Evolutionary conservation across 2,888 invertebrate species (phyloP), one percentile per base, ranked within the genome.

Genomic region (Congeria kusceri): DNA sequence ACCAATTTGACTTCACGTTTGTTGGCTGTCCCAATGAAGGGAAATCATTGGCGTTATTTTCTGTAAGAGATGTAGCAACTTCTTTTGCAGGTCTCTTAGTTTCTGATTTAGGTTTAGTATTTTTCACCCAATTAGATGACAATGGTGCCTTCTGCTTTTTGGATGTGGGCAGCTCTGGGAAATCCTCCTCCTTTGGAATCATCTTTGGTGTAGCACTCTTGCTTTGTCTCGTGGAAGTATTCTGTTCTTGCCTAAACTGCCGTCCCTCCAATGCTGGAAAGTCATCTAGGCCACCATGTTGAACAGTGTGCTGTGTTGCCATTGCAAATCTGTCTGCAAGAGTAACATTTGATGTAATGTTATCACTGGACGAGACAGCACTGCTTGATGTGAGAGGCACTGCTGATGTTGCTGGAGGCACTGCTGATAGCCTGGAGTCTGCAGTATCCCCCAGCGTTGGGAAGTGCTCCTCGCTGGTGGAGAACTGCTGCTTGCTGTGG

Each of bases 281-380:
- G 63, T 89, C 89, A 29, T 86, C 84, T 13, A 80, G 39, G 64
- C 69, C 72, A 20, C 89, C 89, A 62, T 88, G 87, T 27, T 89
- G 86, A 4, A 93, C 91, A 32, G 92, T 92, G 78, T 91, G 89
- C 28, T 91, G 88, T 68, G 91, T 90, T 20, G 87, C 86, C 29
- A 89, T 86, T 7, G 93, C 93, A 44, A 93, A 69, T 58, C 89
- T 90, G 58, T 91, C 89, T 15, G 93, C 93, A 15, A 83, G 59
- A 7, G 83, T 77, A 11, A 73, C 25, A 23, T 71, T 70, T 13
- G 44, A 32, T 5, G 25, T 49, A 44, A n/a, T 61, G 28, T 29
- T 49, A n/a, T 65, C 64, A n/a, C 66, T 47, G 28, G 77, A 28
- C 13, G 53, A 58, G 25, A 75, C 65, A 25, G 63, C 44, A 11